A percentile compares a stretch with the other conserved stretches of the same genome.
These are phyloP conservation scores for Nephrotoma guestfalica DNA, from an alignment of 2,888 invertebrate species.

Conservation along the genomic window DNA sequence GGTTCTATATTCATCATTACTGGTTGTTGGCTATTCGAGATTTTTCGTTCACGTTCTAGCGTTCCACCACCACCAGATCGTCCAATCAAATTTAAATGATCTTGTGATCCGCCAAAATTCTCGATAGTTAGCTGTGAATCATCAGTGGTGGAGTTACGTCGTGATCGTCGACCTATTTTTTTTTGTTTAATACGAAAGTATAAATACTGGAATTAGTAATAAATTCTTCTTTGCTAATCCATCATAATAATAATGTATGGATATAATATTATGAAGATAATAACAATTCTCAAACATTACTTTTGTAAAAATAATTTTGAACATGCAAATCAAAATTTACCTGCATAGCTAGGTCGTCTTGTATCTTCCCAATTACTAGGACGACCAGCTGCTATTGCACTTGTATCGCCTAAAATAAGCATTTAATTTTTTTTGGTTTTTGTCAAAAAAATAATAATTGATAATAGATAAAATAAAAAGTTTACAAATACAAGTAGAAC, in stretches of 20 bases:
- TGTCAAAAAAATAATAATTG: background rate
- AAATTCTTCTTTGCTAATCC: background rate
- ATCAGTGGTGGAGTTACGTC: slow-evolving; percentile 70
- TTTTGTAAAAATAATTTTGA: background rate
- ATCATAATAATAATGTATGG: background rate
- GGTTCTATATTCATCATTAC: slow-evolving; percentile 33
- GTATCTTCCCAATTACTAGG: slow-evolving; percentile 75
- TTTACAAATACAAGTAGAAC: slow-evolving; percentile 8
- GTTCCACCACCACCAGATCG: slow-evolving; percentile 53
- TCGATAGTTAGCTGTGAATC: slow-evolving; percentile 84
- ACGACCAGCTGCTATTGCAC: slow-evolving; percentile 56
- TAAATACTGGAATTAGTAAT: background rate
- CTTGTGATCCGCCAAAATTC: slow-evolving; percentile 86
- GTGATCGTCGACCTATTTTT: slow-evolving; percentile 61
- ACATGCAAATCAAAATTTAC: slow-evolving; percentile 23
- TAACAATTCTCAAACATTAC: slow-evolving; percentile 1
- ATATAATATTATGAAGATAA: background rate
- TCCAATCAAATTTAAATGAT: slow-evolving; percentile 72
- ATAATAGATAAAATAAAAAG: slow-evolving; percentile 10
- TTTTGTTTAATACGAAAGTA: background rate
- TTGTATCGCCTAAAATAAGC: slow-evolving; percentile 25
- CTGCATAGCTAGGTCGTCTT: slow-evolving; percentile 58
- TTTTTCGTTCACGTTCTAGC: slow-evolving; percentile 28
- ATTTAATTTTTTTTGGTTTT: background rate
- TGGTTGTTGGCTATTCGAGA: slow-evolving; percentile 22